Base-by-base conservation (phyloP, 1,140 invertebrate species). In the Zaprionus nigranus region DNA sequence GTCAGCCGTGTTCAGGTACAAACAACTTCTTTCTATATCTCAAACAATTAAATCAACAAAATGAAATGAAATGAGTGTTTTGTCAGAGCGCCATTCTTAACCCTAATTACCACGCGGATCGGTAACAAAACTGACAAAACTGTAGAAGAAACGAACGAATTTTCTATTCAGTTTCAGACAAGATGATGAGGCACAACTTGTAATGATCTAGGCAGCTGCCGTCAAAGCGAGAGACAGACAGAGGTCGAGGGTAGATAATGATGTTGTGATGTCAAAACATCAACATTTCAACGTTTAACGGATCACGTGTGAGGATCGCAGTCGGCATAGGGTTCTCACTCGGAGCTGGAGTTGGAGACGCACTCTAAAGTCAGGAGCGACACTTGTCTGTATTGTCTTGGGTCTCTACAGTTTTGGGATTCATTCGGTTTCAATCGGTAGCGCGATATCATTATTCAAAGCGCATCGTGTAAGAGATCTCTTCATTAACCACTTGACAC, bases 191-290 rank as follows among this genome's bases (percentile, higher is more conserved):
- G 83, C 82, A 70, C 66, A 79, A 67, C 68, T 17, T 70, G 59
- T 75, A 62, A 74, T 63, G 67, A 69, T 36, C 53, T 24, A 57
- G 65, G 54, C 53, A 65, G 36, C 40, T 17, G 40, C n/a, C n/a
- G 40, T 46, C 40, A 46, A 9, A 17, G 40, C 17, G 13, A 51
- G 13, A 51, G 17, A 30, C 40, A 49, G 34, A 43, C 61, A 68
- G 34, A 43, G 64, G 30, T 58, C 60, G 68, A 67, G 73, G 77
- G 78, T 64, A 81, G 84, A 87, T 87, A 87, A 87, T 87, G 84
- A 88, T 84, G 83, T 86, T 87, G 84, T 74, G 85, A 68, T 88
- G 84, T 87, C 84, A 87, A 87, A 88, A 87, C 85, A 88, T 84
- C 78, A 78, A 75, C 70, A 76, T 84, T 74, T 80, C 74, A 79